Base-by-base conservation (phyloP, 1,140 invertebrate genomes). In the Macrobrachium rosenbergii region DNA sequence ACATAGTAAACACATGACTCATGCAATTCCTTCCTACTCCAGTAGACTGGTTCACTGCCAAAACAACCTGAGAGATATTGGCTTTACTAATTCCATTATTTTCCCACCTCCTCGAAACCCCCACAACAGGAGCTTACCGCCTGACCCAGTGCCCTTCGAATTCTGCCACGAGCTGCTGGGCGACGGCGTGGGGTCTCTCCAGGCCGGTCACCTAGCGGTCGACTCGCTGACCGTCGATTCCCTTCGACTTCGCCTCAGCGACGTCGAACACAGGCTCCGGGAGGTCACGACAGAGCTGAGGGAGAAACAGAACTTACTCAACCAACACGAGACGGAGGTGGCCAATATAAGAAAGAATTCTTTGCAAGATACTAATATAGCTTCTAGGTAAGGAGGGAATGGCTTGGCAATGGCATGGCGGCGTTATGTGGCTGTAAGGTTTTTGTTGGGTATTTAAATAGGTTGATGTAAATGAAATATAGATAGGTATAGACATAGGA, bases 151-250 rank as follows among this genome's bases (percentile, higher is more conserved):
- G 43, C 93, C 94, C 89, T 97, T 98, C 91, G 94, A 94, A 12
- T 98, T 98, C 92, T 97, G 98, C 91, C 94, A 95, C 83, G 95
- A 94, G 90, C 93, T 98, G 85, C 95, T 98, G 5, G 95, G 97
- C 90, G 91, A 92, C 73, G 92, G 92, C 81, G 90, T 89, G 59
- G 92, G 92, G 11, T 90, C 95, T 91, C 93, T 97, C 21, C 93
- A 95, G 89, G 94, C 95, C 11, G 96, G 97, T 92, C 95, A 96
- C 90, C 91, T 99, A 67, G 96, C 96, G 0, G 95, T 98, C 0
- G 97, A 99, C 92, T 98, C 98, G 92, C 93, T 97, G 17, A 98
- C 97, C 0, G 95, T 97, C 62, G 96, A 97, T 89, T 96, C 96
- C 95, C 91, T 98, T 60, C 94, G 95, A 88, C 95, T 94, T 83